Base-by-base conservation (phyloP, 2,113 vertebrate genomes). In the Charina bottae region DNA sequence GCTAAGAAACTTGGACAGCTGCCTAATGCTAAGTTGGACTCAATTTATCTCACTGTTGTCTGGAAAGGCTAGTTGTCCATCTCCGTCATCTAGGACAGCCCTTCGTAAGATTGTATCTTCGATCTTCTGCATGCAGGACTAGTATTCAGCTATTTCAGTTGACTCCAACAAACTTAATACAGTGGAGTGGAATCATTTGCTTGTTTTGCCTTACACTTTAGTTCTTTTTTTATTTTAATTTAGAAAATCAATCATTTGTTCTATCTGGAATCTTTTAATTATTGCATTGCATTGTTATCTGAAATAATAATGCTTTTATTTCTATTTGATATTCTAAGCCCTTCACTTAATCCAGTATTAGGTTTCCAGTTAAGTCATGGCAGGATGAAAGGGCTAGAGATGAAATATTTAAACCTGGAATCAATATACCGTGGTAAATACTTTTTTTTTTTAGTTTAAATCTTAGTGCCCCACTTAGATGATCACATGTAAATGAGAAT, bases 341-440 rank as follows among this genome's bases (percentile, higher is more conserved):
- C 56, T 64, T 53, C 83, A 86, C 1, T 87, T 89, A 62, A 89
- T 92, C 59, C 1, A 56, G 33, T 46, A 56, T 72, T 68, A 91
- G 62, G 55, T 83, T 88, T 90, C 89, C 93, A 90, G 46, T 85
- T 92, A 91, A 93, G 92, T 72, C 55, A 93, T 92, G 83, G 1
- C 49, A 59, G 49, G 93, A n/a, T 42, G 54, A 93, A 90, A 83
- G 26, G 54, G 42, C 24, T n/a, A 85, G 33, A 72, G 87, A 88
- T 89, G 13, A 85, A 60, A 59, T 85, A 33, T 92, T 8, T 86
- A 4, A 68, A 58, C 28, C 0, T 7, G 17, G 3, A 87, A 87
- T 72, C 62, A 28, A 58, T 56, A 83, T 53, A 68, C 49, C 33
- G 33, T 72, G 59, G 72, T 64, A 11, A 83, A 84, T 6, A 49